Base-by-base conservation (phyloP, 2,797 vertebrate genomes). In the Synanceia verrucosa region DNA sequence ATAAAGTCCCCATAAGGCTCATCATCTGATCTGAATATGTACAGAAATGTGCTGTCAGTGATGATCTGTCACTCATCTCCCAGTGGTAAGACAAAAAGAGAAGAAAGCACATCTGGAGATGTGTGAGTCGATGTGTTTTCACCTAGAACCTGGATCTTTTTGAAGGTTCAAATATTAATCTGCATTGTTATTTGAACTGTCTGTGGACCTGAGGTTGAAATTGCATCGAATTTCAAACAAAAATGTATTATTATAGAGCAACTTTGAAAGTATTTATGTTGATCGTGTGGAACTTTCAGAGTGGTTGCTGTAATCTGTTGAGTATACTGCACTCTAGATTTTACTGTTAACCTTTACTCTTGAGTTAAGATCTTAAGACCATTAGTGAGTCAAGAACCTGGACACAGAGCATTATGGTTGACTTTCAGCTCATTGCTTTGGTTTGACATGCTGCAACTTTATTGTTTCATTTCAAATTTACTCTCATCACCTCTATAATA, bases 1-100 rank as follows among this genome's bases (percentile, higher is more conserved):
- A 82, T 61, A 21, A 66, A 68, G 41, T 51, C 28, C 71, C 36
- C 68, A 46, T 78, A 51, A 75, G 21, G 24, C 7, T 29, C 53
- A 61, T 70, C 29, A 16, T 37, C 43, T 52, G 6, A 56, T 43
- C 18, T 37, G 29, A 23, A 33, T 51, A 2, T 47, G 9, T 51
- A 1, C n/a, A n/a, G n/a, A n/a, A n/a, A n/a, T 70, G 34, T 69
- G 28, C 18, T 47, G 55, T 58, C 37, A 55, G 34, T 48, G 28
- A n/a, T 65, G 34, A 69, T 51, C 53, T 74, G 70, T 46, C 37
- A 39, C 36, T 68, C 36, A 46, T 48, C 41, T 71, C n/a, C 7
- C 21, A 47, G 23, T 1, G 21, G 12, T n/a, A 26, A 47, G 1
- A 63, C 31, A 34, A 59, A 61, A 23, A 8, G n/a, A 53, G 47